Conservation (phyloP, 2,888 invertebrate species). For the Mesopsocus fuscifrons region DNA sequence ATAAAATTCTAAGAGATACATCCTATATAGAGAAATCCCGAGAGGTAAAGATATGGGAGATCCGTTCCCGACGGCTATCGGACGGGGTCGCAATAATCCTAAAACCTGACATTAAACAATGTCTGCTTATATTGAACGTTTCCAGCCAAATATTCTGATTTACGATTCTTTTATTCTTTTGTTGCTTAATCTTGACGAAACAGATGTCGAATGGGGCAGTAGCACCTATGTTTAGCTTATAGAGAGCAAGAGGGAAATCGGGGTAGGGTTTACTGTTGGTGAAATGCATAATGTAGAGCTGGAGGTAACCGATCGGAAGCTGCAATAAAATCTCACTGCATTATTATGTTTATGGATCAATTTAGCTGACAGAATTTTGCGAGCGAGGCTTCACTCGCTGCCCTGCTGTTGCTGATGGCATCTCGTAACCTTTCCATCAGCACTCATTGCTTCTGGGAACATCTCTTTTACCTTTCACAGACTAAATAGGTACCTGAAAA, state of each 20-base stretch:
- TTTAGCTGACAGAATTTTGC: slow-evolving; percentile 2
- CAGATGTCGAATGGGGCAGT: slow-evolving; percentile 4
- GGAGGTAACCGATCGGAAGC: slow-evolving; percentile 4
- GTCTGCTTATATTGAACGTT: background rate
- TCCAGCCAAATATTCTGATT: slow-evolving; percentile 6
- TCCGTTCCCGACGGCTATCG: no score
- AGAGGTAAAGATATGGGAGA: no score
- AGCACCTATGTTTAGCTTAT: slow-evolving; percentile 5
- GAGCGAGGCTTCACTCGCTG: no score
- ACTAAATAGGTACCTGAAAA: no score
- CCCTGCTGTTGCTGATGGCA: no score
- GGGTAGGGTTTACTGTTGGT: background rate
- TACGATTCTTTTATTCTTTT: slow-evolving; percentile 10
- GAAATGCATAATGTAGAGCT: slow-evolving; percentile 4
- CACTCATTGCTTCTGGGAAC: no score
- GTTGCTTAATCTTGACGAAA: slow-evolving; percentile 10
- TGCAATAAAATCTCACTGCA: slow-evolving; percentile 8
- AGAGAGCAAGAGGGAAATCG: background rate
- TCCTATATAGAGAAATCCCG: no score
- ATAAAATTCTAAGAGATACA: no score
- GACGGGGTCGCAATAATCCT: background rate
- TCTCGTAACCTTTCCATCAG: no score
- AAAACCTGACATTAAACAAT: background rate
- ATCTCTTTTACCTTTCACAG: no score
- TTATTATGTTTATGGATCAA: slow-evolving; percentile 9